Evolutionary conservation across 2,797 vertebrate genomes (phyloP), one percentile per base, ranked within the genome.

Genomic region (Myripristis murdjan): DNA sequence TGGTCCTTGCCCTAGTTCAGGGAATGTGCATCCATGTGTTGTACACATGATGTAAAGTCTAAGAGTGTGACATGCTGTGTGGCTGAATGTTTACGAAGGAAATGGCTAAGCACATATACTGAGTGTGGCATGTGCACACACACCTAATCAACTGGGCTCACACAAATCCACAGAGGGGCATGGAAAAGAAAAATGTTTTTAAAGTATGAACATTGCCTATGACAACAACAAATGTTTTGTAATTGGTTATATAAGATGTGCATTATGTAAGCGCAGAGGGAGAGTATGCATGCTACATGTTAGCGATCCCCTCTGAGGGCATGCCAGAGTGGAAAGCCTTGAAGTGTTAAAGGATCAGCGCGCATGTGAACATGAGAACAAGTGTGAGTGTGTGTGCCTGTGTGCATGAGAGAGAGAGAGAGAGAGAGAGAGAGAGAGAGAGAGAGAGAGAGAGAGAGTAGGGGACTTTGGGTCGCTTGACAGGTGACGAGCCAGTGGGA

Each of bases 241-340:
- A 70, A 67, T 62, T 52, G 75, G 55, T 84, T 87, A 75, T 58
- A 23, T 87, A 83, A 89, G 57, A 47, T 22, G 10, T 49, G 33
- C 10, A 47, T 85, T 82, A 79, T 56, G 22, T 67, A 77, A 83
- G 73, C 9, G 7, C 44, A 46, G 5, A 58, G 15, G 47, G 31
- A 66, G 31, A 51, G 39, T 23, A 46, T 60, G 49, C 28, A 70
- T 66, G 53, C 55, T 79, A 43, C 70, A 75, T 69, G 69, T 73
- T 53, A 26, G 53, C 14, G 8, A 26, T 56, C 18, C 18, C 33
- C 66, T 72, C 49, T 0, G 18, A 68, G 51, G 70, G 67, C 20
- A 73, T 49, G 68, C 60, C 15, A 64, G 51, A 69, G 35, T 64
- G 37, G 12, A 66, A 86, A 60, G 26, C 28, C 62, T 48, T 15